A percentile compares a stretch with the other conserved stretches of the same genome.
These are phyloP conservation scores for Circaetus cinerascens DNA, from an alignment of 2,113 vertebrate genomes.

Conservation along the genomic window DNA sequence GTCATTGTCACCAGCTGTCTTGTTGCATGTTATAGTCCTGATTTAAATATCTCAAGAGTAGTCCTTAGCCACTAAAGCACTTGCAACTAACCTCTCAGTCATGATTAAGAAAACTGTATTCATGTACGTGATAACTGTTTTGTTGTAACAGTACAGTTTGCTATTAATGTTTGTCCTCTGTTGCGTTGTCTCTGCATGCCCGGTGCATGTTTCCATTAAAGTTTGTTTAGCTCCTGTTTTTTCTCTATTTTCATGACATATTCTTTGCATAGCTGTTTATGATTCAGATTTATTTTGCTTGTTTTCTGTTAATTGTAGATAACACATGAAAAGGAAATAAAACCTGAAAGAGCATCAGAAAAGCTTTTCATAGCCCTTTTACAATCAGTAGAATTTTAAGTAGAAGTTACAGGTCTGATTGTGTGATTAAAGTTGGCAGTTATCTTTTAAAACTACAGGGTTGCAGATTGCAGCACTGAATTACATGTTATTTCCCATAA, in stretches of 20 bases:
- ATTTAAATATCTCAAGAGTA: slow-evolving; percentile 51
- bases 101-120: not conserved
- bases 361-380: slow-evolving; percentile 41
- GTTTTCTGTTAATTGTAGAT: slow-evolving; percentile 71
- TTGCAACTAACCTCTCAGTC: slow-evolving; percentile 69
- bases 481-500: not conserved
- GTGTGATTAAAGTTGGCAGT: not conserved
- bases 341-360: slow-evolving; percentile 51
- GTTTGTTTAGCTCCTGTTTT: slow-evolving; percentile 71
- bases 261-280: slow-evolving; percentile 70
- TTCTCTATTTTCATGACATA: slow-evolving; percentile 63
- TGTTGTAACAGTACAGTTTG: slow-evolving; percentile 66
- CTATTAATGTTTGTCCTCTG: slow-evolving; percentile 68
- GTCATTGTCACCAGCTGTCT: slow-evolving; percentile 54
- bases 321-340: slow-evolving; percentile 72
- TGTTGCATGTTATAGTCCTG: slow-evolving; percentile 56
- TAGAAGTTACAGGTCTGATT: not conserved
- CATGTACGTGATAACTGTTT: slow-evolving; percentile 34
- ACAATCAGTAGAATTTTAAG: not conserved
- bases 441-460: not conserved
- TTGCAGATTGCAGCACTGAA: not conserved
- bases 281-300: slow-evolving; percentile 72
- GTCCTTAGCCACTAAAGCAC: slow-evolving; percentile 67
- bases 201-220: slow-evolving; percentile 76
- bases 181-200: slow-evolving; percentile 75